Conservation (phyloP, 2,888 invertebrate species). For the Agonum fuliginosum region DNA sequence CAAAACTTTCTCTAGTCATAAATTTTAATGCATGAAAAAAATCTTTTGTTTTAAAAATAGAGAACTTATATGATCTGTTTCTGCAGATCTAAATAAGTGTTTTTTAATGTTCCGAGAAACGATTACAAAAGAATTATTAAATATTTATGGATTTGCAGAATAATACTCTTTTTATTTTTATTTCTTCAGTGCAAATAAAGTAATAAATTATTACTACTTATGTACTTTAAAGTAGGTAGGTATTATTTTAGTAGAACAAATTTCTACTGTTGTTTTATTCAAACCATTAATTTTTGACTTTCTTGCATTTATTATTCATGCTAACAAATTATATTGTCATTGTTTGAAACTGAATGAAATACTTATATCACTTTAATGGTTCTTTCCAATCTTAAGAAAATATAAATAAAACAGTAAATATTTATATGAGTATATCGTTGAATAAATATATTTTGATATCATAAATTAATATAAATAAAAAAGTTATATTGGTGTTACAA, state of each 20-base stretch:
- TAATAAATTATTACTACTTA: too few relatives aligned
- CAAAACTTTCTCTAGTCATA: too few relatives aligned
- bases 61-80: too few relatives aligned
- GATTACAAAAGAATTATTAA: too few relatives aligned
- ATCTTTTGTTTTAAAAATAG: too few relatives aligned
- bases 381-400: slow-evolving; percentile 4
- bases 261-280: slow-evolving; percentile 6
- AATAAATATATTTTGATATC: background rate
- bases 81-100: too few relatives aligned
- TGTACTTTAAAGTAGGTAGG: too few relatives aligned
- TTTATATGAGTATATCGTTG: slow-evolving; percentile 11
- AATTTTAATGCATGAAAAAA: too few relatives aligned
- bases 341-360: slow-evolving; percentile 13
- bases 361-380: background rate
- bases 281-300: background rate
- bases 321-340: background rate
- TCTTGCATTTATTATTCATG: slow-evolving; percentile 14
- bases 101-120: too few relatives aligned
- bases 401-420: slow-evolving; percentile 4
- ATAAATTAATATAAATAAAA: slow-evolving; percentile 7
- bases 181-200: too few relatives aligned
- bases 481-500: background rate
- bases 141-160: too few relatives aligned
- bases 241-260: background rate
- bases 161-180: too few relatives aligned